Conservation (phyloP, 1,140 invertebrate genomes). For the Mya arenaria region DNA sequence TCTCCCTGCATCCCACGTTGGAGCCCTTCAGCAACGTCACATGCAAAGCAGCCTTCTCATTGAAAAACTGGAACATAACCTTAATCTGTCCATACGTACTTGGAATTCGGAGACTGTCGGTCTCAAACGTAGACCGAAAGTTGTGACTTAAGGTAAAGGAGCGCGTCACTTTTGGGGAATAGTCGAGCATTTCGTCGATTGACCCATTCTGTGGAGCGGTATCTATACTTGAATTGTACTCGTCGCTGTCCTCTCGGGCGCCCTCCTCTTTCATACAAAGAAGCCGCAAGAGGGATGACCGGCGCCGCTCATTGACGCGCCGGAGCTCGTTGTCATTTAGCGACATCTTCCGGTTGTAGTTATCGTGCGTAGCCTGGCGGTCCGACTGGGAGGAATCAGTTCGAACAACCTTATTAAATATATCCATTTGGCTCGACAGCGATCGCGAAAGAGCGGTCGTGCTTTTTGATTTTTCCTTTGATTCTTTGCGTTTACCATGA, state of each 20-base stretch:
- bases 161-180: constrained; percentile 38
- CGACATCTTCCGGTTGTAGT: constrained; percentile 12
- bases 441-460: constrained; percentile 30
- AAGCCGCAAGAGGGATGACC: constrained; percentile 23
- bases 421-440: constrained; percentile 27
- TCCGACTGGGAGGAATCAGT: background rate
- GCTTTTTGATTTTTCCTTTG: background rate
- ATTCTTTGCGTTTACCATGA: background rate
- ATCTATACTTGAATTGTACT: background rate
- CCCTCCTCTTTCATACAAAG: constrained; percentile 8
- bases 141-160: background rate
- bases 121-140: constrained; percentile 33
- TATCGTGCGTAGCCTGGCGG: background rate
- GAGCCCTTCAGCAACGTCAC: constrained; percentile 35
- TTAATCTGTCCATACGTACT: constrained; percentile 48
- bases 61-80: constrained; percentile 46
- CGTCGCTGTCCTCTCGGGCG: background rate
- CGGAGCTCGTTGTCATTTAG: constrained; percentile 40
- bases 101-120: constrained; percentile 1
- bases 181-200: background rate
- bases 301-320: background rate
- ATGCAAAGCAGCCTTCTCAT: constrained; percentile 25
- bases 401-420: constrained; percentile 3
- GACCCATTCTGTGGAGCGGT: background rate
- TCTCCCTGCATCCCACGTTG: background rate